Percentiles rank a stretch among this genome's conserved stretches.
These are phyloP conservation scores for Agrypnia vestita DNA, from an alignment of 1,140 invertebrate genomes.

Conservation along the genomic window DNA sequence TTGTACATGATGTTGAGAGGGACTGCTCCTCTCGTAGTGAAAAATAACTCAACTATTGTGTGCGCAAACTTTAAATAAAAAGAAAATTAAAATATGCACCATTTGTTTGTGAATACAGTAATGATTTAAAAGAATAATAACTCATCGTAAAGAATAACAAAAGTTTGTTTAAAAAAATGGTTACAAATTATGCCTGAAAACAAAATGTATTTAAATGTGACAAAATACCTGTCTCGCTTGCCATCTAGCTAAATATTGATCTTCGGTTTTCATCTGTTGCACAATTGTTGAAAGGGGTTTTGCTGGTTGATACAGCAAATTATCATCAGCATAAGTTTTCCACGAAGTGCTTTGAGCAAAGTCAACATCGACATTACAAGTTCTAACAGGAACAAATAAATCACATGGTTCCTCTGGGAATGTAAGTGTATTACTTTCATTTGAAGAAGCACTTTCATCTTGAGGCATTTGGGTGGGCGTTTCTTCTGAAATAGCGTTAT, in stretches of 20 bases:
- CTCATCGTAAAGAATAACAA: too few species aligned
- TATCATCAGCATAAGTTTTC: neutral
- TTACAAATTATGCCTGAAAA: neutral
- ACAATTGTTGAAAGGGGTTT: neutral
- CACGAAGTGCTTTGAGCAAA: neutral
- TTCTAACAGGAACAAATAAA: slow-evolving; percentile 7
- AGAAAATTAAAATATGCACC: too few species aligned
- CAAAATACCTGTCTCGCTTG: slow-evolving; percentile 78
- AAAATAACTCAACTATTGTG: too few species aligned
- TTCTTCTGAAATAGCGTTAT: neutral
- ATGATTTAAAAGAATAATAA: too few species aligned
- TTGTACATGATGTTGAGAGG: too few species aligned
- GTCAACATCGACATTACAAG: slow-evolving; percentile 2
- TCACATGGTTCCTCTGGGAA: neutral
- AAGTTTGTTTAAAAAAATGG: neutral
- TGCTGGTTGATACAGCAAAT: neutral
- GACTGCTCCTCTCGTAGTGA: too few species aligned
- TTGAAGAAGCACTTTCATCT: slow-evolving; percentile 7
- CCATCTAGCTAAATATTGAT: slow-evolving; percentile 76
- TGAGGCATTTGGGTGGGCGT: neutral
- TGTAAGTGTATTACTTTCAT: slow-evolving; percentile 2
- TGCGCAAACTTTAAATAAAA: too few species aligned
- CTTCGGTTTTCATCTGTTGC: slow-evolving; percentile 64
- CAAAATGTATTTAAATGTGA: neutral
- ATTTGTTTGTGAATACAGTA: too few species aligned